Evolutionary conservation across 1,140 invertebrate species (phyloP).

Genomic region (Melitaea cinxia): DNA sequence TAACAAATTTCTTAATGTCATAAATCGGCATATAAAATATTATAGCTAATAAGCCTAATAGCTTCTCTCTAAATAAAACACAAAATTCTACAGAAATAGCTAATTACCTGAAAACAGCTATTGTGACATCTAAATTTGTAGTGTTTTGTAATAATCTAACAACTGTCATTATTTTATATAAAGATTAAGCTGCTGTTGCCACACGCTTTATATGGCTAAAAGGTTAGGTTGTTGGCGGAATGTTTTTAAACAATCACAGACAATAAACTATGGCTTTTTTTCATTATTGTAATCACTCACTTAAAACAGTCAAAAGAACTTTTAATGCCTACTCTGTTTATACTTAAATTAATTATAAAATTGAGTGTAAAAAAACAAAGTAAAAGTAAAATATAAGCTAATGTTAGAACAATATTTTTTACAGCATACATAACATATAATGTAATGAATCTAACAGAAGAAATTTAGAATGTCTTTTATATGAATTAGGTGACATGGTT

Average conservation of each 20-base stretch:
- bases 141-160: conserved; percentile 1
- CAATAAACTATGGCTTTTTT: background rate
- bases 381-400: no score
- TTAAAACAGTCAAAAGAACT: background rate
- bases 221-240: background rate
- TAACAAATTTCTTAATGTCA: conserved; percentile 3
- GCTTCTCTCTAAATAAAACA: background rate
- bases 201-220: background rate
- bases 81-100: conserved; percentile 1
- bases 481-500: background rate
- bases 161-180: background rate
- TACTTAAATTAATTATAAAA: background rate
- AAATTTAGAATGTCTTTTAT: background rate
- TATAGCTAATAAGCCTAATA: background rate
- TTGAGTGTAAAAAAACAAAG: background rate
- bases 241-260: background rate
- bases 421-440: no score
- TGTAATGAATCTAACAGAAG: no score
- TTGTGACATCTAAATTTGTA: conserved; percentile 8
- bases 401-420: background rate
- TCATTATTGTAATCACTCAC: background rate
- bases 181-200: conserved; percentile 18
- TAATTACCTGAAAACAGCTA: background rate
- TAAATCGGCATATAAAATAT: background rate
- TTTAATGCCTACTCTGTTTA: background rate